phyloP scores from a whole-genome alignment of 2,797 vertebrate species.

The Microchirus variegatus region DNA sequence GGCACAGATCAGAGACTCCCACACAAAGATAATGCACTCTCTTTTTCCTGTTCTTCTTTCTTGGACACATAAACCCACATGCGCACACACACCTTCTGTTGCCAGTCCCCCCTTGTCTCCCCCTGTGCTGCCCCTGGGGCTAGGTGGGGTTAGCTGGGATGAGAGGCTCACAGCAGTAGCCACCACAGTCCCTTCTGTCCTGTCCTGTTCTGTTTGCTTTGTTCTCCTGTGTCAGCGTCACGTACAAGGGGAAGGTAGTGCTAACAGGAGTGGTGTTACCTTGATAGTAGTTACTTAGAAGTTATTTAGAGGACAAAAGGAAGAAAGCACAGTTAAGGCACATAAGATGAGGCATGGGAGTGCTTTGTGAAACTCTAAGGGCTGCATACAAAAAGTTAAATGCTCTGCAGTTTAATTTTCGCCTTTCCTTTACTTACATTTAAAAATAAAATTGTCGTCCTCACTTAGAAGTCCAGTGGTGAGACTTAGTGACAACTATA shows the following conservation, averaged over 20 bases:
- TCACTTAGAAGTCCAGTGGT: no score
- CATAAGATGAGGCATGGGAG: slow-evolving; percentile 12
- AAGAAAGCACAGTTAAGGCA: slow-evolving; percentile 27
- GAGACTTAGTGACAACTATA: no score
- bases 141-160: slow-evolving; percentile 69
- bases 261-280: slow-evolving; percentile 32
- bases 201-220: slow-evolving; percentile 65
- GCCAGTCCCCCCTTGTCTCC: slow-evolving; percentile 52
- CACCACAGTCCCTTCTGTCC: slow-evolving; percentile 76
- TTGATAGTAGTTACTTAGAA: slow-evolving; percentile 63
- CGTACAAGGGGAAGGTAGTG: slow-evolving; percentile 29
- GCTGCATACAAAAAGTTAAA: slow-evolving; percentile 10
- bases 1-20: slow-evolving; percentile 62
- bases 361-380: slow-evolving; percentile 14
- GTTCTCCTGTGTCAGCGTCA: slow-evolving; percentile 65
- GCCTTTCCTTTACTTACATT: background rate
- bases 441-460: background rate
- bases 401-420: background rate
- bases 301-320: slow-evolving; percentile 52
- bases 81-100: slow-evolving; percentile 62
- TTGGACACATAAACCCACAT: slow-evolving; percentile 38
- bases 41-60: slow-evolving; percentile 27
- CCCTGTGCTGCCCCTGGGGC: slow-evolving; percentile 66
- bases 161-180: slow-evolving; percentile 70
- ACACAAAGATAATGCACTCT: slow-evolving; percentile 35